These are phyloP conservation scores for Bagarius yarrelli DNA, from an alignment of 2,113 vertebrate genomes.

Conservation along the genomic window DNA sequence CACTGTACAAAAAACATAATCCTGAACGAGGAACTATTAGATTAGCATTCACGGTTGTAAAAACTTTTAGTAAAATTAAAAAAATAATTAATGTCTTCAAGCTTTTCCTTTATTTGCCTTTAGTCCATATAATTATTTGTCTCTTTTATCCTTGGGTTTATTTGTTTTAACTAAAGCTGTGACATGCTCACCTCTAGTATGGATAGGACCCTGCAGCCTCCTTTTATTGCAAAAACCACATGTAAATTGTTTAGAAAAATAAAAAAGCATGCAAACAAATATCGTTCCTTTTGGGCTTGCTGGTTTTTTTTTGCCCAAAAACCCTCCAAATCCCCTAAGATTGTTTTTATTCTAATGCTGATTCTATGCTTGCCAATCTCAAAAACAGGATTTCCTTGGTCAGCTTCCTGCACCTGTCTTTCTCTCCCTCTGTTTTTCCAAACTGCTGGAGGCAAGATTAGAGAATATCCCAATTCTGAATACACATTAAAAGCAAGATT, in stretches of 20 bases:
- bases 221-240: constrained; percentile 28
- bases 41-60: constrained; percentile 66
- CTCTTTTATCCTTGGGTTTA: constrained; percentile 50
- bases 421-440: constrained; percentile 23
- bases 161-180: constrained; percentile 58
- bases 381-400: constrained; percentile 80
- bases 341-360: constrained; percentile 74
- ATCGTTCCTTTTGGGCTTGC: constrained; percentile 42
- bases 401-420: constrained; percentile 66
- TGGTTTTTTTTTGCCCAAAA: constrained; percentile 26
- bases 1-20: constrained; percentile 70
- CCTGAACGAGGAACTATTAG: constrained; percentile 70
- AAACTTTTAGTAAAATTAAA: constrained; percentile 73
- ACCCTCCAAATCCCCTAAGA: constrained; percentile 53
- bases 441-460: constrained; percentile 54
- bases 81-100: constrained; percentile 47
- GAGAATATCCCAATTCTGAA: constrained; percentile 51
- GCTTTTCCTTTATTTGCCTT: constrained; percentile 60
- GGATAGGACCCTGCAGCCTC: constrained; percentile 35
- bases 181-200: constrained; percentile 50
- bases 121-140: constrained; percentile 70
- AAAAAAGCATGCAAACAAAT: constrained; percentile 33
- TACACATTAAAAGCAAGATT: constrained; percentile 38
- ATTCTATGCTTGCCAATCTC: constrained; percentile 80
- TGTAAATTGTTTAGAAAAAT: constrained; percentile 32